Evolutionary conservation across 2,797 vertebrate genomes (phyloP).

Genomic region (Pachyuromys duprasi): DNA sequence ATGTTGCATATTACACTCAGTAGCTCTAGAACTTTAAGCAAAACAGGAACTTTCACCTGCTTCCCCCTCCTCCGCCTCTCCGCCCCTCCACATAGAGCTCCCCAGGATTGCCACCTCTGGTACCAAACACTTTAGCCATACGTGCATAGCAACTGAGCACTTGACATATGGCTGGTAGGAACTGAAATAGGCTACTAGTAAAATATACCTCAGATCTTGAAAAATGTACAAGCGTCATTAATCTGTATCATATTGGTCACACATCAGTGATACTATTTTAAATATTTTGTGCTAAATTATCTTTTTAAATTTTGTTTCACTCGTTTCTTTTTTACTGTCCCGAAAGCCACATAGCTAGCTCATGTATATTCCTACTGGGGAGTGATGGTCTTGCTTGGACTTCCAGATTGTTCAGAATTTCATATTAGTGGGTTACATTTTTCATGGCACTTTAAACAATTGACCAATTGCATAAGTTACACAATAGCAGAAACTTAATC

Average conservation of each 20-base stretch:
- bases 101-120: neutral
- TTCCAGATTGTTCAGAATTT: constrained; percentile 24
- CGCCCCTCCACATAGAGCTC: neutral
- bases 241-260: neutral
- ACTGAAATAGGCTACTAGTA: neutral
- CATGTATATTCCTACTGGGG: neutral
- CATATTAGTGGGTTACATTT: neutral
- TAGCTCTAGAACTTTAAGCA: neutral
- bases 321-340: neutral
- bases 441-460: neutral
- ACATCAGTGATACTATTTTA: neutral
- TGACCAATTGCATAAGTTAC: neutral
- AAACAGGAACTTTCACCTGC: neutral
- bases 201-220: neutral
- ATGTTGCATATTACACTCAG: neutral
- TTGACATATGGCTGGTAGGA: neutral
- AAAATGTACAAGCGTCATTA: neutral
- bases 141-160: neutral
- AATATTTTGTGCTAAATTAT: neutral
- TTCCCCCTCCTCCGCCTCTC: neutral
- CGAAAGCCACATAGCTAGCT: neutral
- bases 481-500: neutral
- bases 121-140: neutral
- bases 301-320: neutral
- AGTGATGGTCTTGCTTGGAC: neutral